Base-by-base conservation (phyloP, 37 sponge, comb jelly and placozoan genomes). In the Beroe ovata region DNA sequence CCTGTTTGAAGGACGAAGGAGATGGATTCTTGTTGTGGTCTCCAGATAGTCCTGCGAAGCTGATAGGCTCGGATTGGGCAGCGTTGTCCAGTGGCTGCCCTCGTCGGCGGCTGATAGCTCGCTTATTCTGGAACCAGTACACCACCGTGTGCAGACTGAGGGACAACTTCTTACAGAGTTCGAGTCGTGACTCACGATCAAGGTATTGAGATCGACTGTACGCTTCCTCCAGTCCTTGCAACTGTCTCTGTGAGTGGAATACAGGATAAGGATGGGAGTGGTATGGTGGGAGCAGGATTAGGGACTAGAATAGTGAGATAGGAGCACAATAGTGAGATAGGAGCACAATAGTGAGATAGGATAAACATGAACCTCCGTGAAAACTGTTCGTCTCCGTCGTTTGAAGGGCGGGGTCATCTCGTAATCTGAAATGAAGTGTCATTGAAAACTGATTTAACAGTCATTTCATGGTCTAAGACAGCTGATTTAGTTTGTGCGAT, bases 71-170 rank as follows among this genome's bases (percentile, higher is more conserved):
- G 69, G 25, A 29, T 0, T 25, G 18, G 29, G 36, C 47, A 28
- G 20, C 33, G 54, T 42, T 38, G 28, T 77, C 84, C 47, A 77
- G 26, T 0, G 84, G 42, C 47, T 77, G 84, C 4, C 84, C 84
- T 42, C 84, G 84, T 39, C 84, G 16, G 6, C 84, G 84, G 84
- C 84, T 77, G 54, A 77, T 77, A 29, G 84, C 84, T 25, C 84
- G 41, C 28, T 77, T 77, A 29, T 77, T 77, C 33, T 77, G 84
- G 84, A 77, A 77, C 84, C 84, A 77, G 84, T 77, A 77, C 26
- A 77, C 84, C 84, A 77, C 84, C 16, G 84, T 77, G 84, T 77
- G 84, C 1, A 77, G 84, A 42, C 54, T 42, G 47, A 77, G 84
- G 38, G 84, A 77, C 28, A 77, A 25, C 28, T 77, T 77, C 84